phyloP scores from a whole-genome alignment of 2,113 vertebrate species.

The Toxostoma redivivum region DNA sequence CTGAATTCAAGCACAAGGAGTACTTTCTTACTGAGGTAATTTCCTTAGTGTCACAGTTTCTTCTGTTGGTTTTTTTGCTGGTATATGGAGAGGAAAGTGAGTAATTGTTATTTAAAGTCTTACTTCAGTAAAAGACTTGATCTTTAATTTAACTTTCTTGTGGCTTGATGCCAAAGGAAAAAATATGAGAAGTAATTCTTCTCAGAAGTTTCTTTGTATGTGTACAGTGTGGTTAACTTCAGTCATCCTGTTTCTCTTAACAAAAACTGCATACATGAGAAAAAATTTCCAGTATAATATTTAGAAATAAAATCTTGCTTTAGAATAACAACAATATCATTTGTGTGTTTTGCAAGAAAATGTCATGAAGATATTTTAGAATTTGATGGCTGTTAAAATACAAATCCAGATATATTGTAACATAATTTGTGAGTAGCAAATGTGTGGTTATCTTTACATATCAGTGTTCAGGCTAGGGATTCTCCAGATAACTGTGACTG shows the following conservation, averaged over 20 bases:
- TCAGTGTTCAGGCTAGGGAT: background rate
- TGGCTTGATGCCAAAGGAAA: background rate
- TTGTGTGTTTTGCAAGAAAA: background rate
- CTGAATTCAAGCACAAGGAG: slow-evolving; percentile 84
- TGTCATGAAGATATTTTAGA: background rate
- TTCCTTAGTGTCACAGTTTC: background rate
- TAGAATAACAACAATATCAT: background rate
- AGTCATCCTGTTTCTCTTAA: background rate
- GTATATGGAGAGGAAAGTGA: background rate
- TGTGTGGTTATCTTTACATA: background rate
- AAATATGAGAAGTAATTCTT: background rate
- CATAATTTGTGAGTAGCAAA: background rate
- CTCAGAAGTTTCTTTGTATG: background rate
- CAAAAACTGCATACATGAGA: background rate
- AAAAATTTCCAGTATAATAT: background rate
- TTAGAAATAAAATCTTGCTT: background rate
- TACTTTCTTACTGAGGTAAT: slow-evolving; percentile 91
- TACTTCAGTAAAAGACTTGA: background rate
- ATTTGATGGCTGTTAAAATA: background rate
- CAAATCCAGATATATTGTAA: background rate
- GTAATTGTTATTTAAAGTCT: background rate
- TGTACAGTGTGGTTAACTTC: background rate
- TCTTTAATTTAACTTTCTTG: background rate
- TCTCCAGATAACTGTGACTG: background rate
- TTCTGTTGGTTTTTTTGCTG: background rate